Evolutionary conservation across 2,113 vertebrate species (phyloP).

Genomic region (Thamnophis sirtalis): DNA sequence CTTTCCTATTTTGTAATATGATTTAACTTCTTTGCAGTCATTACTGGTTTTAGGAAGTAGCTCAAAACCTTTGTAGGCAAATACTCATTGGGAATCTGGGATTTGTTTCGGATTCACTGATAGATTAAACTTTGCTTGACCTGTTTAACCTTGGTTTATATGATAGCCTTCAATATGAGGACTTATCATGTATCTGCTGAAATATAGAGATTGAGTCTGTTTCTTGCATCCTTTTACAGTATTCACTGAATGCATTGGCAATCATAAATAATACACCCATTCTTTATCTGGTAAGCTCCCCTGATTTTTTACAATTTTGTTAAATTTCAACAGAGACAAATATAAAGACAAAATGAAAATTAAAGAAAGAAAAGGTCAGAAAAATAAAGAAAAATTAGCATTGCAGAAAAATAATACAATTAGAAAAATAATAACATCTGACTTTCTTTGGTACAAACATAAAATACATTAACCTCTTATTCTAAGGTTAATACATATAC

Average conservation of each 20-base stretch:
- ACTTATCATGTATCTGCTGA: background rate
- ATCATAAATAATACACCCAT: background rate
- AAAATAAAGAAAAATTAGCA: background rate
- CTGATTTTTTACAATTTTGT: background rate
- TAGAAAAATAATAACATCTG: background rate
- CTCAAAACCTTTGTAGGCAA: slow-evolving; percentile 18
- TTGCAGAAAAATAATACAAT: background rate
- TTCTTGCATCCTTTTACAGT: background rate
- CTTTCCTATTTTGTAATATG: background rate
- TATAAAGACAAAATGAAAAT: background rate
- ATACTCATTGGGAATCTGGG: background rate
- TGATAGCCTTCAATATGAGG: background rate
- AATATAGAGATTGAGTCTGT: background rate
- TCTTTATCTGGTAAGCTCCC: background rate
- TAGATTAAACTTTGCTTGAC: slow-evolving; percentile 20
- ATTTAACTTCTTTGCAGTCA: slow-evolving; percentile 8
- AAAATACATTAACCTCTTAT: background rate
- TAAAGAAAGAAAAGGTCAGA: background rate
- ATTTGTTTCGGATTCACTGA: background rate
- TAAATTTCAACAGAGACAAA: background rate
- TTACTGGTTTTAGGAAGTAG: slow-evolving; percentile 14
- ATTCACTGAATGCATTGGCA: background rate
- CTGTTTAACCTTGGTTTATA: background rate
- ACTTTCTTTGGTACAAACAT: background rate
- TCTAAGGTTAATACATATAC: background rate